Evolutionary conservation across 2,888 invertebrate genomes (phyloP).

Genomic region (Scelioninae gen. 1): DNA sequence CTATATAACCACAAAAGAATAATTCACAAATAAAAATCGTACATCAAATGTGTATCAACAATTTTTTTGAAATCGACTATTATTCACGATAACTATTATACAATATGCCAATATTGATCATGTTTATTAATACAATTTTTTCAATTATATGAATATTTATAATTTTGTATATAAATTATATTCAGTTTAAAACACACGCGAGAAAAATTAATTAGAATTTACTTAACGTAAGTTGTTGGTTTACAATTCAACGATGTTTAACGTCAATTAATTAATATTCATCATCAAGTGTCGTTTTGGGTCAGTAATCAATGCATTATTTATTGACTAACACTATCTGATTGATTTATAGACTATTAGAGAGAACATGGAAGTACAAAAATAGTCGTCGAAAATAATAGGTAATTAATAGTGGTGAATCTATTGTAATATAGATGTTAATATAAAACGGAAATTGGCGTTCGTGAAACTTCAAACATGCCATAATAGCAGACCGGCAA

Average conservation of each 20-base stretch:
- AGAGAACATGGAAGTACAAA: conserved; percentile 2
- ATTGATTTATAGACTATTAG: conserved; percentile 26
- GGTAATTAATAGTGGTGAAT: conserved; percentile 26
- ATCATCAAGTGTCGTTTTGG: neutral
- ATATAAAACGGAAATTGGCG: conserved; percentile 5
- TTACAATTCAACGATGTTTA: conserved; percentile 6
- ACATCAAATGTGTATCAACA: neutral
- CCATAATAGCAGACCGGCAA: neutral
- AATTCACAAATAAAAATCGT: no score
- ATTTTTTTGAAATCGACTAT: neutral
- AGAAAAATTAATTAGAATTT: neutral
- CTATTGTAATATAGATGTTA: conserved; percentile 14
- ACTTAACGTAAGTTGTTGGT: neutral
- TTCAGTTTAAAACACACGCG: neutral
- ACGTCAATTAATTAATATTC: conserved; percentile 12
- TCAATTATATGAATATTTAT: no score
- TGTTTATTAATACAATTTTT: conserved; percentile 12
- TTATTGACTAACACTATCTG: neutral
- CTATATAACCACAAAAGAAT: no score
- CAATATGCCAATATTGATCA: neutral
- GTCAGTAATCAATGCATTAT: conserved; percentile 6
- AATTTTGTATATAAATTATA: no score
- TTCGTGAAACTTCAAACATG: conserved; percentile 3
- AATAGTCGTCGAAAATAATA: conserved; percentile 28
- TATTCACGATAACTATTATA: conserved; percentile 1